These are phyloP conservation scores for Argyrosomus japonicus DNA, from an alignment of 2,113 vertebrate genomes.

Conservation along the genomic window DNA sequence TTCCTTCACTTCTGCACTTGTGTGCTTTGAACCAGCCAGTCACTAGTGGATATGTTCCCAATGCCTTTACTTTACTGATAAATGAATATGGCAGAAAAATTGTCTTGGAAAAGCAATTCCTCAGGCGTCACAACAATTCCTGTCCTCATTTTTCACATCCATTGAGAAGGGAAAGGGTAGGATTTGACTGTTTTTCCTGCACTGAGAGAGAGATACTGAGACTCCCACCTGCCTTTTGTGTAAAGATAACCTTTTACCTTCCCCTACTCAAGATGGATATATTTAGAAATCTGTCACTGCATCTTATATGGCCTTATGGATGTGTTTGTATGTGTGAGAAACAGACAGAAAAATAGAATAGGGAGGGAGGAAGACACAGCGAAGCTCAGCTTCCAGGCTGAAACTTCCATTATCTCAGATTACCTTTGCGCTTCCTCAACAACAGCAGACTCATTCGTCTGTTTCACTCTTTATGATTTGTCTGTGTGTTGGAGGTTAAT, in stretches of 20 bases:
- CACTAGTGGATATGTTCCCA: slow-evolving; percentile 36
- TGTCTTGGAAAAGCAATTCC: slow-evolving; percentile 80
- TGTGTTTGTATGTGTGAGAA: slow-evolving; percentile 32
- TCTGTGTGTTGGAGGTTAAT: slow-evolving; percentile 65
- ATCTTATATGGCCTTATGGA: slow-evolving; percentile 34
- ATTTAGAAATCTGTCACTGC: slow-evolving; percentile 58
- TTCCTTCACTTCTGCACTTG: slow-evolving; percentile 9
- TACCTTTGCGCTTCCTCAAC: slow-evolving; percentile 32
- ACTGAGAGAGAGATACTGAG: slow-evolving; percentile 48
- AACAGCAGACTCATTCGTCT: slow-evolving; percentile 46
- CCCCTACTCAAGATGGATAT: slow-evolving; percentile 57
- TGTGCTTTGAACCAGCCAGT: slow-evolving; percentile 44
- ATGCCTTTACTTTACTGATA: slow-evolving; percentile 56
- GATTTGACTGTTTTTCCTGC: slow-evolving; percentile 50
- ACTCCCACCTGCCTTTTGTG: slow-evolving; percentile 46
- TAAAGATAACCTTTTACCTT: slow-evolving; percentile 45
- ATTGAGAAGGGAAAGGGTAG: slow-evolving; percentile 45
- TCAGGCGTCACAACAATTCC: slow-evolving; percentile 80
- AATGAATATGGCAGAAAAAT: slow-evolving; percentile 76
- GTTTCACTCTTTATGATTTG: slow-evolving; percentile 51
- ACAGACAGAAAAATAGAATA: slow-evolving; percentile 13
- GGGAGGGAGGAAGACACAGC: not conserved
- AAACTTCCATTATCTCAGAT: slow-evolving; percentile 42
- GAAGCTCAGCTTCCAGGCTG: not conserved
- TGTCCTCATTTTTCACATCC: slow-evolving; percentile 78